These are phyloP conservation scores for Drosophila lacicola DNA, from an alignment of 2,888 invertebrate genomes.

Conservation along the genomic window DNA sequence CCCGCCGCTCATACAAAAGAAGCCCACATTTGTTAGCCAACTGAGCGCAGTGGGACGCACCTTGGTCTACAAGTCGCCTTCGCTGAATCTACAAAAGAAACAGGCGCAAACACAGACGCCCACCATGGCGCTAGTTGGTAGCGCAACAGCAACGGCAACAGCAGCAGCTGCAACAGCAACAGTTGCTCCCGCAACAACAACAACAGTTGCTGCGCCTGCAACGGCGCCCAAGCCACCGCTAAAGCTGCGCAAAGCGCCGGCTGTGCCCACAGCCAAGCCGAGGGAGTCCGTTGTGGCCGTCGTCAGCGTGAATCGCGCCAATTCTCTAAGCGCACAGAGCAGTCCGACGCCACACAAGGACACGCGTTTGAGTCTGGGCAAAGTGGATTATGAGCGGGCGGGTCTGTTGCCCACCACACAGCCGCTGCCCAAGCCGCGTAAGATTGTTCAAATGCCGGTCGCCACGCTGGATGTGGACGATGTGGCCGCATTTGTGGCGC, in stretches of 20 bases:
- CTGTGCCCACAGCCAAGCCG: slow-evolving; percentile 80
- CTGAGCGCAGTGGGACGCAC: slow-evolving; percentile 83
- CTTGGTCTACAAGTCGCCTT: slow-evolving; percentile 85
- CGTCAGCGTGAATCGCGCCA: slow-evolving; percentile 62
- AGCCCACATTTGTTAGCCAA: slow-evolving; percentile 74
- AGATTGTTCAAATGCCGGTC: slow-evolving; percentile 81
- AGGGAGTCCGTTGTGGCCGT: slow-evolving; percentile 44
- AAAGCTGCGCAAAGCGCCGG: slow-evolving; percentile 81
- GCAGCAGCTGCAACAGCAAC: slow-evolving; percentile 37
- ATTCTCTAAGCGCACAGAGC: slow-evolving; percentile 67
- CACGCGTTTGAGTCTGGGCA: slow-evolving; percentile 80
- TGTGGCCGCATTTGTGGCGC: slow-evolving; percentile 22
- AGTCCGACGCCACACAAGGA: slow-evolving; percentile 68
- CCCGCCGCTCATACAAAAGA: slow-evolving; percentile 76
- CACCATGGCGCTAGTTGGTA: slow-evolving; percentile 63
- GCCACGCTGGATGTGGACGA: slow-evolving; percentile 82
- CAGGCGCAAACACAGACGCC: slow-evolving; percentile 78
- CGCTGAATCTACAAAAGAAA: slow-evolving; percentile 82
- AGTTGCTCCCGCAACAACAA: slow-evolving; percentile 16
- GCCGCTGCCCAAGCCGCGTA: slow-evolving; percentile 80
- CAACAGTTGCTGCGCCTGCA: slow-evolving; percentile 33
- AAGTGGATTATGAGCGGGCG: slow-evolving; percentile 77
- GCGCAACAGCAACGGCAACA: slow-evolving; percentile 37
- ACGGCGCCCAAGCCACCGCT: slow-evolving; percentile 73
- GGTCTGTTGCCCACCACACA: slow-evolving; percentile 75